Conservation (phyloP, 2,888 invertebrate genomes). For the Spodoptera exigua region DNA sequence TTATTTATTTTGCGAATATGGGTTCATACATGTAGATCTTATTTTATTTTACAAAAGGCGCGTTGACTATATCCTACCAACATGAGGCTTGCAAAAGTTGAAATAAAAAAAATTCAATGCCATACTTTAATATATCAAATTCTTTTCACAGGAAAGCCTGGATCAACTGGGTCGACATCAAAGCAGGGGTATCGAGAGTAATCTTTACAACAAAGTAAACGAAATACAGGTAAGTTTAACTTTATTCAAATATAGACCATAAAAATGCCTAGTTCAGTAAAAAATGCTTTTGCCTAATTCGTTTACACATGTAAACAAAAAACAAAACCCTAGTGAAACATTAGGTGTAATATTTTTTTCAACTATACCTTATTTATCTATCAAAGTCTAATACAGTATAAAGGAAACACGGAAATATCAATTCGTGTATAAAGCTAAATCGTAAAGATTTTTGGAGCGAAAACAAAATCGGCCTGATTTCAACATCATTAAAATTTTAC, state of each 20-base stretch:
- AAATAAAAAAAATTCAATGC: too few relatives aligned
- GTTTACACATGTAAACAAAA: slow-evolving; percentile 1
- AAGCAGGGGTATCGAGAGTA: slow-evolving; percentile 93
- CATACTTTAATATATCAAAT: too few relatives aligned
- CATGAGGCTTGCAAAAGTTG: too few relatives aligned
- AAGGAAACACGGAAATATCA: slow-evolving; percentile 24
- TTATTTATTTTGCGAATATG: too few relatives aligned
- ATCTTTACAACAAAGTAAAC: slow-evolving; percentile 97
- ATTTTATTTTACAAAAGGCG: too few relatives aligned
- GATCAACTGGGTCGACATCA: slow-evolving; percentile 95
- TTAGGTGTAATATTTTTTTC: too few relatives aligned
- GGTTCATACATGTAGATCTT: too few relatives aligned
- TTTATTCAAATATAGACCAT: not conserved
- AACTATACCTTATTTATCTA: too few relatives aligned
- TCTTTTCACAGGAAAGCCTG: slow-evolving; percentile 93
- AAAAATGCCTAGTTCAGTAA: too few relatives aligned
- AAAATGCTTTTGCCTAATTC: too few relatives aligned
- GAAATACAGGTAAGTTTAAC: slow-evolving; percentile 90
- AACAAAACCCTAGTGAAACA: slow-evolving; percentile 2
- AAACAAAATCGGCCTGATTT: slow-evolving; percentile 57
- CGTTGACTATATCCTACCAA: too few relatives aligned
- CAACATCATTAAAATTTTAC: slow-evolving; percentile 66
- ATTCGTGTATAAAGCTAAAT: slow-evolving; percentile 44
- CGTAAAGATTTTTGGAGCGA: slow-evolving; percentile 50
- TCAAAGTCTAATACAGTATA: slow-evolving; percentile 35